phyloP scores from a whole-genome alignment of 1,140 invertebrate genomes.

The Pinna nobilis region DNA sequence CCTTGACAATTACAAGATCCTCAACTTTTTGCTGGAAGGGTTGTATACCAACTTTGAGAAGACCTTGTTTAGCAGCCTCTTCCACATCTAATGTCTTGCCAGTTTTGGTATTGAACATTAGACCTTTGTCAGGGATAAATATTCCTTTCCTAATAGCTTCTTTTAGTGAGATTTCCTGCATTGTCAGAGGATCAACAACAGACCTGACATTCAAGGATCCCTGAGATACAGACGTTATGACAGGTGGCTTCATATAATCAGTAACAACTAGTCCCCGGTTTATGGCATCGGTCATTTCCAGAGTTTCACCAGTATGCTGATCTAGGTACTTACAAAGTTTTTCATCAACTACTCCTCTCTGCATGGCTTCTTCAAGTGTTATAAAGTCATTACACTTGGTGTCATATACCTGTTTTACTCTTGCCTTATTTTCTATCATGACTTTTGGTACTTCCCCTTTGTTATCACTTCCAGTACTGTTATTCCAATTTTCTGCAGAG shows the following conservation, averaged over 20 bases:
- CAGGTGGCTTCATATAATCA: conserved; percentile 79
- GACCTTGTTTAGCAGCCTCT: conserved; percentile 81
- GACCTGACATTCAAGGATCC: conserved; percentile 83
- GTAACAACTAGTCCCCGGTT: conserved; percentile 52
- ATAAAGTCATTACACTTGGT: conserved; percentile 84
- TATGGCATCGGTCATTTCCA: conserved; percentile 89
- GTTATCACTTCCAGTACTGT: conserved; percentile 17
- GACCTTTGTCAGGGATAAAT: conserved; percentile 62
- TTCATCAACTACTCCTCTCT: conserved; percentile 80
- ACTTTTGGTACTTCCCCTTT: neutral
- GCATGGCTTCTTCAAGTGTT: conserved; percentile 89
- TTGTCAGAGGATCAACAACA: conserved; percentile 72
- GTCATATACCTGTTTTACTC: conserved; percentile 86
- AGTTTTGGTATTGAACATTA: conserved; percentile 67
- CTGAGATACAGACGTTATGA: conserved; percentile 84
- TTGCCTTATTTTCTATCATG: conserved; percentile 45
- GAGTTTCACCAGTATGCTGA: conserved; percentile 84
- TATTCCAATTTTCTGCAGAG: conserved; percentile 31
- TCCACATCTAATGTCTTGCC: conserved; percentile 71
- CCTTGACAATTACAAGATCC: conserved; percentile 54
- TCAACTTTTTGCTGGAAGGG: conserved; percentile 69
- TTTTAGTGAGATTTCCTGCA: conserved; percentile 86
- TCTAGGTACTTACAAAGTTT: conserved; percentile 77
- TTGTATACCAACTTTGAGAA: conserved; percentile 56
- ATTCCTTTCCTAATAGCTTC: conserved; percentile 85